phyloP scores from a whole-genome alignment of 2,888 invertebrate genomes.

The Marasmarcha lunaedactyla region DNA sequence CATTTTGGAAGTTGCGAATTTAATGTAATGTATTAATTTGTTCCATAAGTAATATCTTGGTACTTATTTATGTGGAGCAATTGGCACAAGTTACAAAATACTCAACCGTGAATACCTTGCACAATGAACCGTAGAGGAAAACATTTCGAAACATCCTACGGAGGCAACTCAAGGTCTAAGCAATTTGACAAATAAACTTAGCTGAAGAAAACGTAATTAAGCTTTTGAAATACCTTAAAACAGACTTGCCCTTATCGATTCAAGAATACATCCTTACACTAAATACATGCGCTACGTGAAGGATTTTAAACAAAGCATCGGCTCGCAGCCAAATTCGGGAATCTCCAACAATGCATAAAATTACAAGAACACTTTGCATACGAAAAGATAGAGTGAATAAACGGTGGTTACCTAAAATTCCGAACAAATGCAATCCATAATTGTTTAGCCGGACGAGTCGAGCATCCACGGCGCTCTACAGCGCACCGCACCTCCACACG shows the following conservation, averaged over 20 bases:
- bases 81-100: not conserved
- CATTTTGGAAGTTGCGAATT: too few species aligned
- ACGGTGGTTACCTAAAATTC: conserved; percentile 54
- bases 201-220: conserved; percentile 29
- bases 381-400: too few species aligned
- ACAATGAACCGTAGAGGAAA: conserved; percentile 35
- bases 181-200: conserved; percentile 33
- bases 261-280: conserved; percentile 24
- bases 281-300: conserved; percentile 33
- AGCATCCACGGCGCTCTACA: conserved; percentile 24
- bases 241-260: conserved; percentile 38
- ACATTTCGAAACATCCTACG: conserved; percentile 31
- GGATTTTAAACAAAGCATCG: conserved; percentile 38
- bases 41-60: too few species aligned
- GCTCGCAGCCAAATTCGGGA: conserved; percentile 4
- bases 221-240: conserved; percentile 20
- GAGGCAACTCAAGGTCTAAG: conserved; percentile 35
- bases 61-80: too few species aligned
- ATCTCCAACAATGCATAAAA: too few species aligned
- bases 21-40: too few species aligned
- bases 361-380: too few species aligned
- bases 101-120: conserved; percentile 4
- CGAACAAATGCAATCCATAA: conserved; percentile 68
- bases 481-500: conserved; percentile 51
- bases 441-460: conserved; percentile 32